A percentile compares a stretch with the other conserved stretches of the same genome.
Conservation (phyloP, 2,797 vertebrate genomes). For the Apogon talboti region DNA sequence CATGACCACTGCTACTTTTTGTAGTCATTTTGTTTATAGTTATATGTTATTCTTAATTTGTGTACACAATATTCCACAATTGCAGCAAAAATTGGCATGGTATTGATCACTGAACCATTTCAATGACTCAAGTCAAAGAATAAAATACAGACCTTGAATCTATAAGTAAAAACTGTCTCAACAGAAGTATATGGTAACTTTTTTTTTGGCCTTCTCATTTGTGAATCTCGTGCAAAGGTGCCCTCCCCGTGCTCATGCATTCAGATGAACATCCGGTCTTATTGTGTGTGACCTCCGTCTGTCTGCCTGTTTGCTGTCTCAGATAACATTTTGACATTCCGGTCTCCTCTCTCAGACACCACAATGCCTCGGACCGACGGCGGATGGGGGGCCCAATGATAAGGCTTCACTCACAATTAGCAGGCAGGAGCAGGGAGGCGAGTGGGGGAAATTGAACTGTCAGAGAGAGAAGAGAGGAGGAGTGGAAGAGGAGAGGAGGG, state of each 20-base stretch:
- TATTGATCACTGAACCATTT: no score
- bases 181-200: no score
- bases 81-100: no score
- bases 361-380: conserved; percentile 88
- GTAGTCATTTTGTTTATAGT: no score
- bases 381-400: conserved; percentile 94
- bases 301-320: conserved; percentile 87
- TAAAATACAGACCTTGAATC: no score
- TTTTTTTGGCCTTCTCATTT: no score
- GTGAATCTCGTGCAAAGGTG: not conserved
- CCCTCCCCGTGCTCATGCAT: conserved; percentile 41
- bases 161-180: no score
- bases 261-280: conserved; percentile 75
- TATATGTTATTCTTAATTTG: no score
- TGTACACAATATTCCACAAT: no score
- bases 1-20: no score
- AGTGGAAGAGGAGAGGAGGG: conserved; percentile 95
- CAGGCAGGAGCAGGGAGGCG: conserved; percentile 98
- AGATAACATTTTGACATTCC: conserved; percentile 99
- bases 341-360: conserved; percentile 88
- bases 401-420: conserved; percentile 99
- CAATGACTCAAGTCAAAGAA: no score
- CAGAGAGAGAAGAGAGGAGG: conserved; percentile 98
- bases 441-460: conserved; percentile 99
- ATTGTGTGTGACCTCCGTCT: conserved; percentile 88